Percentiles rank a stretch among this genome's conserved stretches.
Conservation (phyloP, 2,797 vertebrate species). For the Lutra lutra region DNA sequence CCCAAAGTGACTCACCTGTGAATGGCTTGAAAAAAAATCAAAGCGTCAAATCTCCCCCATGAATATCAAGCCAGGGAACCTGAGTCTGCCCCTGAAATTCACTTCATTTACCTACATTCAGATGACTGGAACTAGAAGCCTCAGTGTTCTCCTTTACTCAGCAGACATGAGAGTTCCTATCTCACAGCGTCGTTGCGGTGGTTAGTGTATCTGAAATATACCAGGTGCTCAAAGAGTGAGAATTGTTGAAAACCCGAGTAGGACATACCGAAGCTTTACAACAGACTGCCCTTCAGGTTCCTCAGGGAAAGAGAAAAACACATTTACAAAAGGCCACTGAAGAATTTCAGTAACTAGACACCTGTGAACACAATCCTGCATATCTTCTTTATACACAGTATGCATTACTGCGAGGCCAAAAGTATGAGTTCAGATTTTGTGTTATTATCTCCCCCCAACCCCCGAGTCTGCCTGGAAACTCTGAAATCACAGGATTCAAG, state of each 20-base stretch:
- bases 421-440: not conserved
- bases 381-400: not conserved
- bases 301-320: not conserved
- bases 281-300: not conserved
- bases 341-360: not conserved
- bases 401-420: not conserved
- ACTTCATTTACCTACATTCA: not conserved
- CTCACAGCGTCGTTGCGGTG: not conserved
- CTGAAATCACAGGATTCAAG: slow-evolving; percentile 41
- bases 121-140: not conserved
- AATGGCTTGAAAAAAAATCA: slow-evolving; percentile 4
- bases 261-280: not conserved
- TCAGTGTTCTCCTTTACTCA: not conserved
- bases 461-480: not conserved
- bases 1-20: not conserved
- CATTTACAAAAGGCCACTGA: not conserved
- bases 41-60: not conserved
- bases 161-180: not conserved
- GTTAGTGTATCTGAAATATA: not conserved
- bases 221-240: not conserved
- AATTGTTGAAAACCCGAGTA: not conserved
- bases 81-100: not conserved
- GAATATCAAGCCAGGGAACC: not conserved
- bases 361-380: not conserved
- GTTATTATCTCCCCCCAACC: not conserved